Base-by-base conservation (phyloP, 35 echinoderm and acorn worm genomes). In the Ophioderma brevispina region DNA sequence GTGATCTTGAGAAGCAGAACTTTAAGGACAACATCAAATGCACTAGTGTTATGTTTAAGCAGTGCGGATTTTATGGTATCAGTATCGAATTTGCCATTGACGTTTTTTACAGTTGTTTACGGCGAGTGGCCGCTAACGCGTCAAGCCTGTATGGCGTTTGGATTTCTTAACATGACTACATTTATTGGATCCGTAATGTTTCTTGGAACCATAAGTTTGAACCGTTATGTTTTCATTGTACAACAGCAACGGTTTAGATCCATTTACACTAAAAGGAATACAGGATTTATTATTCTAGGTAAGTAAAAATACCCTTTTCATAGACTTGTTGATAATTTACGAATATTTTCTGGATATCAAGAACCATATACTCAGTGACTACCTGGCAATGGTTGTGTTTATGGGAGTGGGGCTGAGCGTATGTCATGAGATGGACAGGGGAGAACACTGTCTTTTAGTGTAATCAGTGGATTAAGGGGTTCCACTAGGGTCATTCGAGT, bases 131-230 rank as follows among this genome's bases (percentile, higher is more conserved):
- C 81, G 6, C 93, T 95, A 46, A 37, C 78, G 17, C 64, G 84
- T 0, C 0, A 0, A 0, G 23, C 93, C 14, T 99, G 97, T 49
- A 81, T 38, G 17, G 39, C 76, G 0, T 81, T 93, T 35, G 97
- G 97, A 1, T 93, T 95, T 83, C 59, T 90, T 28, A 99, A 95
- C 55, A 99, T 99, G 97, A 41, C 82, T 14, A 95, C 94, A 14
- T 99, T 99, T 42, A 85, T 99, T 32, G 93, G 81, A 13, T 99
- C 97, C 49, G 97, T 99, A 42, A 99, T 99, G 97, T 99, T 91
- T 18, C 88, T 99, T 28, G 97, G 76, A 52, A 90, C 88, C 25
- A 99, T 99, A 2, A 99, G 97, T 63, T 87, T 99, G 43, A 99
- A 99, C 84, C 83, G 97, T 64, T 99, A 95, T 81, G 84, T 93